Base-by-base conservation (phyloP, 1,140 invertebrate genomes). In the Kradibia gibbosae region DNA sequence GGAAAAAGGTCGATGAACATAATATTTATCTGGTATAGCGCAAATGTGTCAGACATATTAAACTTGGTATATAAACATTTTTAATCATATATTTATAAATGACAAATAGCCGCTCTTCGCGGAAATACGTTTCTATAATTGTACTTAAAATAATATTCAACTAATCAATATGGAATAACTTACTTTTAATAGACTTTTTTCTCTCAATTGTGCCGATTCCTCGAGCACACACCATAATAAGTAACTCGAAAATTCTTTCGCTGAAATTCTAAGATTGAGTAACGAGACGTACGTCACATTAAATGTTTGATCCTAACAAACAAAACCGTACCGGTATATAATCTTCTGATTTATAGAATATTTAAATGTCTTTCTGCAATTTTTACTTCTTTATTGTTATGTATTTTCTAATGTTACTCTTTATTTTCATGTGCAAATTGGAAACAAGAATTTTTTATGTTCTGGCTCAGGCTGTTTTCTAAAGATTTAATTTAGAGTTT, bases 271-370 rank as follows among this genome's bases (percentile, higher is more conserved):
- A 7, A 8, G 13, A 25, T 70, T 60, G 65, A 57, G n/a, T 72
- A 79, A 79, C 39, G 67, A 79, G 78, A 72, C 65, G 48, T 36
- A 5, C 55, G 78, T 55, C 65, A 31, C 53, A 57, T 70, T 79
- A 67, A 76, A 67, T 76, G 74, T 75, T 77, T 75, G 80, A 72
- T 77, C 80, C 80, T 77, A 67, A 34, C 80, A 81, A 81, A 81
- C 80, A 77, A 70, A 76, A 20, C 3, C 28, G 72, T 77, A 55
- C 74, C 80, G 36, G 62, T 70, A 72, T 42, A 50, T 39, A 20
- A 17, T 60, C 55, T 15, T 25, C 53, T 65, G 78, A 74, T 74
- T 53, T 60, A 42, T 45, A 22, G 70, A 42, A 78, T 70, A 71
- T 71, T 71, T 55, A 42, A 71, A n/a, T 55, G 45, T 42, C 42